Evolutionary conservation across 2,797 vertebrate genomes (phyloP).

Genomic region (Hapalemur alaotrensis): DNA sequence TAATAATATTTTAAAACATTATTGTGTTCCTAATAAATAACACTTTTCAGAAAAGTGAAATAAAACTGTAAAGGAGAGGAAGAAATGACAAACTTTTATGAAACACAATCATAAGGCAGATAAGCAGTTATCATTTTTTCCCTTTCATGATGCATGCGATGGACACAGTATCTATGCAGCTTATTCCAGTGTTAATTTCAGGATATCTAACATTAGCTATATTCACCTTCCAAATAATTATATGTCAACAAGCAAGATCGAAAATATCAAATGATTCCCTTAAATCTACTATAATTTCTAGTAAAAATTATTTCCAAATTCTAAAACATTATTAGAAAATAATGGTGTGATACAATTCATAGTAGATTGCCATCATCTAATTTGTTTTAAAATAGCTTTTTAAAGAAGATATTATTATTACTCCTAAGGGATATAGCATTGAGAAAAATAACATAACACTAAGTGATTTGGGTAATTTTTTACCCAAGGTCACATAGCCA

Average conservation of each 20-base stretch:
- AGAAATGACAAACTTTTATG: background rate
- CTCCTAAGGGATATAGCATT: background rate
- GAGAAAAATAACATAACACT: background rate
- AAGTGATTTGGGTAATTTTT: background rate
- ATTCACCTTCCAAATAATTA: background rate
- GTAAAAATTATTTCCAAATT: conserved; percentile 45
- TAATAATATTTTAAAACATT: background rate
- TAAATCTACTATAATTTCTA: background rate
- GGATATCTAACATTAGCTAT: background rate
- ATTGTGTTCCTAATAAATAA: background rate
- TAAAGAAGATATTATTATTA: conserved; percentile 8
- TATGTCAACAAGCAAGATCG: background rate
- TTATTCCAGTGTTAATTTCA: background rate
- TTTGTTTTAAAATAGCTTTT: conserved; percentile 7
- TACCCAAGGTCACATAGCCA: background rate
- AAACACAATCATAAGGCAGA: background rate
- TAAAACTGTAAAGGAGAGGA: background rate
- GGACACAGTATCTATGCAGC: background rate
- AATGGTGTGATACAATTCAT: background rate
- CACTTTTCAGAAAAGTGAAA: background rate
- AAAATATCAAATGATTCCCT: background rate
- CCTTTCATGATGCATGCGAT: background rate
- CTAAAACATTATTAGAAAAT: conserved; percentile 13
- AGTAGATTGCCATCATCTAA: background rate
- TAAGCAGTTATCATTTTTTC: background rate